Evolutionary conservation across 1,140 invertebrate genomes (phyloP), one percentile per base, ranked within the genome.

Genomic region (Musca domestica): DNA sequence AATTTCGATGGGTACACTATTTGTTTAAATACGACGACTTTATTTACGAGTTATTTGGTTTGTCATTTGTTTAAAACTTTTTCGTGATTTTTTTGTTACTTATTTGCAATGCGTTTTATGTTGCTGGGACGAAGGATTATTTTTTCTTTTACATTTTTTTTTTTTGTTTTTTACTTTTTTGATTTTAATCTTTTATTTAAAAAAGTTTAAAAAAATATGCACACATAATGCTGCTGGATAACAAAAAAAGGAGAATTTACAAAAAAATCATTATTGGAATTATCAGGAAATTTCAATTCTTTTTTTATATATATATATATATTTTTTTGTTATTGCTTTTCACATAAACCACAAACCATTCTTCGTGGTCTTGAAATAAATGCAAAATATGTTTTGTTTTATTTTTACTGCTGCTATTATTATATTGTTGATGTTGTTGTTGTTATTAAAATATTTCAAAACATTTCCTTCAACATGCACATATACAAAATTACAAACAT

Each of bases 1-100:
- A 41, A 41, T 41, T 41, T 41, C 34, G 56, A 61, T 61, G 56
- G 56, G 7, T 61, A 61, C 56, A 61, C 56, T 61, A 34, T 58
- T 58, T 20, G 9, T 6, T 34, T 10, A n/a, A n/a, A 30, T 58
- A n/a, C 19, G 9, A n/a, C n/a, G n/a, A 30, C 22, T 54, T 54
- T 54, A 23, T 54, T 54, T 23, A 23, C 23, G 4, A 27, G 17
- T 58, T 30, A 30, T 7, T 17, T 52, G 6, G 19, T 52, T 1
- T 54, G 0, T 3, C 5, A 25, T 51, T 51, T 20, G 20, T 20
- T 17, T 9, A 9, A 9, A 51, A 20, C 12, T 51, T 20, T 51
- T 19, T 51, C 17, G 17, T 51, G 17, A 51, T 19, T 51, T 19
- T 20, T 51, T 51, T 9, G 4, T 41, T 41, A 41, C 6, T 41